Evolutionary conservation across 2,113 vertebrate genomes (phyloP).

Genomic region (Gobio gobio): DNA sequence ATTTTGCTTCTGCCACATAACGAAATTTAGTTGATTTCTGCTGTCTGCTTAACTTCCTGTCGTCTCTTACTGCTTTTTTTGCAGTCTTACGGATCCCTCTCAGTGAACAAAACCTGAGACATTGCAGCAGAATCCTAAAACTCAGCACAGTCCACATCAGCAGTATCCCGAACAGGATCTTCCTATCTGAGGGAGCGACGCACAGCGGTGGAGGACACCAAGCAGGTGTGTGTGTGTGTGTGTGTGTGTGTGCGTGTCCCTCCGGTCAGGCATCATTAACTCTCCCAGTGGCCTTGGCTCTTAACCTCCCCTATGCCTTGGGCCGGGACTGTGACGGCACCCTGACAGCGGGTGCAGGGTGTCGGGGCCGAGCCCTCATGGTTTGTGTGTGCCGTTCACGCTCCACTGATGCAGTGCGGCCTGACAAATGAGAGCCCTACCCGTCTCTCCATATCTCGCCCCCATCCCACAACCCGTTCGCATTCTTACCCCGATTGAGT

Average conservation of each 20-base stretch:
- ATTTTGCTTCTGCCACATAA: background rate
- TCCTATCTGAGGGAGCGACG: background rate
- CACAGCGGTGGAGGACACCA: constrained; percentile 35
- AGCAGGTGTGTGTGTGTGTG: constrained; percentile 45
- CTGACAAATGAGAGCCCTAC: constrained; percentile 45
- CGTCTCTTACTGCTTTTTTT: background rate
- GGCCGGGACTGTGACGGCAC: constrained; percentile 31
- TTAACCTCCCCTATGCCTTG: constrained; percentile 46
- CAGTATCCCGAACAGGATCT: constrained; percentile 36
- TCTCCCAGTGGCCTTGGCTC: constrained; percentile 52
- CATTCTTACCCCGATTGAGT: constrained; percentile 33
- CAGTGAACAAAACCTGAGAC: constrained; percentile 25
- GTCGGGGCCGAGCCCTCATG: constrained; percentile 27
- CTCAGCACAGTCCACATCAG: constrained; percentile 28
- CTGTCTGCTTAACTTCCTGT: background rate
- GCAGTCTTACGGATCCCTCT: background rate
- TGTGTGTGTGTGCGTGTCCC: constrained; percentile 32
- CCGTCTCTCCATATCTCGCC: constrained; percentile 27
- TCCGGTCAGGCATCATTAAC: constrained; percentile 58
- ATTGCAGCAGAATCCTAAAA: constrained; percentile 19
- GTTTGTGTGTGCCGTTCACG: constrained; percentile 36
- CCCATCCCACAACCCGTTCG: constrained; percentile 15
- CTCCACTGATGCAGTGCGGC: constrained; percentile 44
- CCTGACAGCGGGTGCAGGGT: constrained; percentile 46
- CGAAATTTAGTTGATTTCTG: background rate